Conservation (phyloP, 2,113 vertebrate genomes). For the Periophthalmodon schlosseri region DNA sequence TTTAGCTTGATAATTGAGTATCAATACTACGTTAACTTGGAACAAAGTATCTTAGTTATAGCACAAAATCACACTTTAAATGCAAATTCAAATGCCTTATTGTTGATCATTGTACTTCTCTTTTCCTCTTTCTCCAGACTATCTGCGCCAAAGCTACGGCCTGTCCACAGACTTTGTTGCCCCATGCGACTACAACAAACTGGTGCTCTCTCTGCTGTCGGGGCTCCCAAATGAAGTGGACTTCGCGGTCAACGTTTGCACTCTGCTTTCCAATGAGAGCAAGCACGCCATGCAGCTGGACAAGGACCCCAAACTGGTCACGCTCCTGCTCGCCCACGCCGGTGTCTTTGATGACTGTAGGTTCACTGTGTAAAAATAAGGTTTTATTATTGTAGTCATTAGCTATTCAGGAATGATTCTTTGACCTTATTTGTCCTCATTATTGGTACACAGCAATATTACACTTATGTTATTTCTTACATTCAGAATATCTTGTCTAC, state of each 20-base stretch:
- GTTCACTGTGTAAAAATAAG: slow-evolving; percentile 46
- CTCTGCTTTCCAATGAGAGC: slow-evolving; percentile 98
- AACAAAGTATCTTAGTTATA: no score
- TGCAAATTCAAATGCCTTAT: no score
- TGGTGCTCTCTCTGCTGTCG: slow-evolving; percentile 98
- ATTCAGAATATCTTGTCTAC: no score
- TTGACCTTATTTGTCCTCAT: not conserved
- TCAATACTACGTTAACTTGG: no score
- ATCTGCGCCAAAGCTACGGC: slow-evolving; percentile 99
- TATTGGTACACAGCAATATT: not conserved
- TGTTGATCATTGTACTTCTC: not conserved
- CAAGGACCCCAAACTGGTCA: slow-evolving; percentile 98
- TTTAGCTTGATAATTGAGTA: no score
- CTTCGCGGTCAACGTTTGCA: slow-evolving; percentile 99
- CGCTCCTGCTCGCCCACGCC: slow-evolving; percentile 94
- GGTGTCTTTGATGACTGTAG: slow-evolving; percentile 98
- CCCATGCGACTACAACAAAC: slow-evolving; percentile 98
- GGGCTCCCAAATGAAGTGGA: slow-evolving; percentile 99
- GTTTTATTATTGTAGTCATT: not conserved
- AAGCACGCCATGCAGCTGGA: slow-evolving; percentile 99
- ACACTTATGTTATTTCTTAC: no score
- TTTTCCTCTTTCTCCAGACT: slow-evolving; percentile 79
- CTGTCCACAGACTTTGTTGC: slow-evolving; percentile 94
- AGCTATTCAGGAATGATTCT: not conserved
- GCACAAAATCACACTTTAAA: no score